Evolutionary conservation across 1,140 invertebrate genomes (phyloP), one percentile per base, ranked within the genome.

Genomic region (Chrysomallon squamiferum): DNA sequence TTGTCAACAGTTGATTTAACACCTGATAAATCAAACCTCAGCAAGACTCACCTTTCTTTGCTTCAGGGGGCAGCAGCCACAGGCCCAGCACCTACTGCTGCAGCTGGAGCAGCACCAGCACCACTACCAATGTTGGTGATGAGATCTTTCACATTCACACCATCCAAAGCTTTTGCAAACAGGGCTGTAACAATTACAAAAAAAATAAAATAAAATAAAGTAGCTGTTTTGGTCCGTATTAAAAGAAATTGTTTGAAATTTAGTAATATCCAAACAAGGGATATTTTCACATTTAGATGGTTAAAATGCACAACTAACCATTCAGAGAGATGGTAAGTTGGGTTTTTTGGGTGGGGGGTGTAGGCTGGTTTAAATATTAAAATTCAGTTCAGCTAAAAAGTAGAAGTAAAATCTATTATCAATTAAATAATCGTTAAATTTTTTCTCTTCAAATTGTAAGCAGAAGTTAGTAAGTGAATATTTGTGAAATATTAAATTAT

Each of bases 121-220:
- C 95, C 95, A 62, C 93, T 93, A 25, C 96, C 94, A 76, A 99
- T 92, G 83, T 95, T 98, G 59, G 93, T 93, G 84, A 99, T 95
- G 73, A 99, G 87, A 54, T 95, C 93, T 85, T 95, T 96, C 32
- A 99, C 90, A 81, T 98, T 96, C 62, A 98, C 87, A 65, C 94
- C 94, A 87, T 99, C 95, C 59, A 99, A 87, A 49, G 96, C 95
- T 86, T 98, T 98, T 67, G 96, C 95, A 86, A 99, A 99, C 32
- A 99, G 88, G 82, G 94, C 86, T 87, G 70, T 1, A 75, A 72
- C n/a, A 25, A 38, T 30, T 13, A 38, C 13, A 22, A 62, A 62
- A 45, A 56, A 6, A 47, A 27, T 0, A 41, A 20, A 22, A 11
- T 18, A 20, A 38, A 29, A 33, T 50, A 6, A 50, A 57, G 4